Conservation (phyloP, 92 coral and sea anemone species). For the Porites rus region DNA sequence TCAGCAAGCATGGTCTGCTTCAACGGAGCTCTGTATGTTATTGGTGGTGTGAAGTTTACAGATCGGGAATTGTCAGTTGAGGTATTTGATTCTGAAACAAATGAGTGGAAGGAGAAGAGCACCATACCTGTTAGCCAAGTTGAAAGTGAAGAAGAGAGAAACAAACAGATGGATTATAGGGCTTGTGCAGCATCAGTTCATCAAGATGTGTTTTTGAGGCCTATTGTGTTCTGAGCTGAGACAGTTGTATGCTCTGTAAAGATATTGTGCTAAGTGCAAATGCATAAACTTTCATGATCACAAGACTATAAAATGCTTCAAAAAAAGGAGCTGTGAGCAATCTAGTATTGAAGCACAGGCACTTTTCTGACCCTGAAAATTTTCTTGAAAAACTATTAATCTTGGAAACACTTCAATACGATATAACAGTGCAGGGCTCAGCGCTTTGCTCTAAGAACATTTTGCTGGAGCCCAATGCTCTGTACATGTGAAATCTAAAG, state of each 20-base stretch:
- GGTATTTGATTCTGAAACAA: background rate
- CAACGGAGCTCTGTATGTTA: background rate
- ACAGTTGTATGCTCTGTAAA: too few species aligned
- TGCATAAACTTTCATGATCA: background rate
- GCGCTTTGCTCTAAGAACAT: too few species aligned
- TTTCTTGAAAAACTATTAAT: too few species aligned
- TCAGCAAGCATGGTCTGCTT: background rate
- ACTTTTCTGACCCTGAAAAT: too few species aligned
- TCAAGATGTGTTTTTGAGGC: background rate
- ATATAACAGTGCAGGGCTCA: too few species aligned
- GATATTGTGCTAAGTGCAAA: too few species aligned
- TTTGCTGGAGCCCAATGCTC: too few species aligned
- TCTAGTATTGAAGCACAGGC: too few species aligned
- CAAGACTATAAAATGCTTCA: background rate
- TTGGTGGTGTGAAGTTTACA: background rate
- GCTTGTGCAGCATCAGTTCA: conserved; percentile 5
- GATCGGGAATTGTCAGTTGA: background rate
- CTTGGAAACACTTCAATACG: too few species aligned
- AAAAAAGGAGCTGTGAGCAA: too few species aligned
- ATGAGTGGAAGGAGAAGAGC: background rate
- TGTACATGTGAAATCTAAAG: too few species aligned
- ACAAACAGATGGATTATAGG: background rate
- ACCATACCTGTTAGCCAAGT: background rate
- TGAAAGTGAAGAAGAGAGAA: background rate
- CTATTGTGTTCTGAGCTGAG: background rate